Evolutionary conservation across 1,140 invertebrate species (phyloP).

Genomic region (Brachionus angularis): DNA sequence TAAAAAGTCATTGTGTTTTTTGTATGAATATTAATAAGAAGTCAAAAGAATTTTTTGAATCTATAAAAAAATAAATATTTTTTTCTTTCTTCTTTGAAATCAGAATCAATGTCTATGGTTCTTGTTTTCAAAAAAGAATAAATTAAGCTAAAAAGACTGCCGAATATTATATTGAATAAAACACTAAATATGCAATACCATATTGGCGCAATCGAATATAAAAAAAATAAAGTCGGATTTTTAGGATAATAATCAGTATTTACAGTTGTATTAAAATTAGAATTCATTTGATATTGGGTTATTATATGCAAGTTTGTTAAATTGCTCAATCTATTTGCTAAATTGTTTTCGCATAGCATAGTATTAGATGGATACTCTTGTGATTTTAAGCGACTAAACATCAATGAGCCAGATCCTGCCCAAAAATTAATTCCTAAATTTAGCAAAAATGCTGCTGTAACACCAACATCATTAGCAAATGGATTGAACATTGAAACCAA

Average conservation of each 20-base stretch:
- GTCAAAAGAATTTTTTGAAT: slow-evolving; percentile 1
- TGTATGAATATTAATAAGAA: no score
- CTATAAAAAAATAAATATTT: slow-evolving; percentile 26
- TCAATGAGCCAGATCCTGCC: not conserved
- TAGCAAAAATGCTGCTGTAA: not conserved
- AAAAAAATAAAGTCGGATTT: not conserved
- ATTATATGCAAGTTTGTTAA: not conserved
- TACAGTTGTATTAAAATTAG: not conserved
- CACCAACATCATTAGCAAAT: slow-evolving; percentile 12
- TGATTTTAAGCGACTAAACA: slow-evolving; percentile 4
- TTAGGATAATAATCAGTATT: not conserved
- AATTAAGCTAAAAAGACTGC: slow-evolving; percentile 22
- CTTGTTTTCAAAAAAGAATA: not conserved
- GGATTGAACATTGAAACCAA: slow-evolving; percentile 29
- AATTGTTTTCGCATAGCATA: not conserved
- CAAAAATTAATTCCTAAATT: slow-evolving; percentile 26
- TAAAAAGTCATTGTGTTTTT: no score
- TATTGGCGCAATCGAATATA: slow-evolving; percentile 27
- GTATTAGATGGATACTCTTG: slow-evolving; percentile 4
- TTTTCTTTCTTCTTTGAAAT: slow-evolving; percentile 3
- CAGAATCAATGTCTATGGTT: not conserved
- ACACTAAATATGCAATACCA: slow-evolving; percentile 35
- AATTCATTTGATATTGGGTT: not conserved
- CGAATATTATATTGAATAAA: slow-evolving; percentile 2
- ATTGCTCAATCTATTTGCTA: not conserved